Percentiles rank a stretch among this genome's conserved stretches.
Evolutionary conservation across 2,888 invertebrate genomes (phyloP).

Genomic region (Chrysolina americana): DNA sequence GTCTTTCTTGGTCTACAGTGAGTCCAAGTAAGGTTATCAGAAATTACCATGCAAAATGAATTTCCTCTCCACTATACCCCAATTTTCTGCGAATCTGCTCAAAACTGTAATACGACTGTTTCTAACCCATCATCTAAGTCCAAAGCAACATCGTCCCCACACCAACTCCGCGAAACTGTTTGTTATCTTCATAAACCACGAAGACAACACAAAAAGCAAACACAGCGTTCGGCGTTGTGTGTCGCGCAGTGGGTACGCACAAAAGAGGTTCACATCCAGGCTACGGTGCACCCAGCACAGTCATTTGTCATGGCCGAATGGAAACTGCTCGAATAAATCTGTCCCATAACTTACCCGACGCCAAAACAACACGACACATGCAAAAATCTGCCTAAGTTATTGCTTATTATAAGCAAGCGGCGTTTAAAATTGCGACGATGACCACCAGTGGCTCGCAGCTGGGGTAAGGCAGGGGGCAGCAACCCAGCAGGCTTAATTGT

Average conservation of each 20-base stretch:
- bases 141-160: slow-evolving; percentile 2
- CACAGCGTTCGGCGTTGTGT: slow-evolving; percentile 45
- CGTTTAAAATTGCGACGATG: slow-evolving; percentile 47
- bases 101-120: no score
- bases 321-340: slow-evolving; percentile 66
- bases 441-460: neutral
- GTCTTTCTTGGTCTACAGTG: no score
- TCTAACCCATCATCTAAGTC: neutral
- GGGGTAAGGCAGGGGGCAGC: neutral
- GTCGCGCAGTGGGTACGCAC: slow-evolving; percentile 61
- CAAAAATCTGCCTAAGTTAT: slow-evolving; percentile 67
- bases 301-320: slow-evolving; percentile 65
- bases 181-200: slow-evolving; percentile 43
- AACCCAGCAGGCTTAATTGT: neutral
- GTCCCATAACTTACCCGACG: slow-evolving; percentile 67
- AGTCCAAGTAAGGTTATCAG: no score
- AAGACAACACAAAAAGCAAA: slow-evolving; percentile 41
- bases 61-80: no score
- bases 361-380: slow-evolving; percentile 68
- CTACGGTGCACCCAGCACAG: slow-evolving; percentile 52
- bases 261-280: slow-evolving; percentile 53
- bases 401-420: slow-evolving; percentile 65
- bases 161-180: slow-evolving; percentile 30
- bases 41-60: no score
- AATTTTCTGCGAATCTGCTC: no score